A percentile compares a stretch with the other conserved stretches of the same genome.
Evolutionary conservation across 53 echinoderm and acorn worm species (phyloP).

Genomic region (Luidia sarsii): DNA sequence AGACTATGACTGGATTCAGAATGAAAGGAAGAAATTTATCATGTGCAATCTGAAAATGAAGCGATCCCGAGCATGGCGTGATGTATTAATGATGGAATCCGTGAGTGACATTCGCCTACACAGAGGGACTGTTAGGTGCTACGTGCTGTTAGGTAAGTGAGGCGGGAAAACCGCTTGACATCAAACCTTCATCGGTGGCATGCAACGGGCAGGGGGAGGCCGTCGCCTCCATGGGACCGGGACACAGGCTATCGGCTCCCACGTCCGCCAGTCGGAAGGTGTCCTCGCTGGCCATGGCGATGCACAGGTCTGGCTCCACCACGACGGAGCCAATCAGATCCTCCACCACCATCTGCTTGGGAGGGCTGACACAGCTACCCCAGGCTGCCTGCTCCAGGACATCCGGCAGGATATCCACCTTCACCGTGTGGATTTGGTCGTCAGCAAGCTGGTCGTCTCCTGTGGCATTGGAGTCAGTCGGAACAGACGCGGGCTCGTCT

Average conservation of each 20-base stretch:
- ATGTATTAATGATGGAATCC: conserved; percentile 13
- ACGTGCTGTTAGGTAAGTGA: conserved; percentile 48
- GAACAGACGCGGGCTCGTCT: background rate
- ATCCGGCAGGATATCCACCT: conserved; percentile 53
- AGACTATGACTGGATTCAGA: too few relatives aligned
- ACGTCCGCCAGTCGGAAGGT: conserved; percentile 4
- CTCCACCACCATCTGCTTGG: conserved; percentile 24
- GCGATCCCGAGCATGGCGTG: background rate
- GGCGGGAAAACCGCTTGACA: too few relatives aligned
- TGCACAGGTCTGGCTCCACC: conserved; percentile 40
- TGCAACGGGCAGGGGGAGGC: conserved; percentile 22
- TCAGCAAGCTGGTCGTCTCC: too few relatives aligned
- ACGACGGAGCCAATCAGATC: conserved; percentile 14
- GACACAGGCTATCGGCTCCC: too few relatives aligned
- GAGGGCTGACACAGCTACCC: conserved; percentile 3
- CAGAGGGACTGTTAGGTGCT: conserved; percentile 44
- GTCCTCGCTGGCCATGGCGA: conserved; percentile 15
- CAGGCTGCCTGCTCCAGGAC: conserved; percentile 48
- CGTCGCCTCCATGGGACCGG: conserved; percentile 9
- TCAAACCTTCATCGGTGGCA: conserved; percentile 51
- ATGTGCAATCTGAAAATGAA: conserved; percentile 1
- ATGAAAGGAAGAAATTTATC: background rate
- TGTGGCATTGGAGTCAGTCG: background rate
- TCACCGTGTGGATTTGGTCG: conserved; percentile 30
- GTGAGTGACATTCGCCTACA: background rate